Evolutionary conservation across 2,113 vertebrate species (phyloP), one percentile per base, ranked within the genome.

Genomic region (Corydoras maculifer): DNA sequence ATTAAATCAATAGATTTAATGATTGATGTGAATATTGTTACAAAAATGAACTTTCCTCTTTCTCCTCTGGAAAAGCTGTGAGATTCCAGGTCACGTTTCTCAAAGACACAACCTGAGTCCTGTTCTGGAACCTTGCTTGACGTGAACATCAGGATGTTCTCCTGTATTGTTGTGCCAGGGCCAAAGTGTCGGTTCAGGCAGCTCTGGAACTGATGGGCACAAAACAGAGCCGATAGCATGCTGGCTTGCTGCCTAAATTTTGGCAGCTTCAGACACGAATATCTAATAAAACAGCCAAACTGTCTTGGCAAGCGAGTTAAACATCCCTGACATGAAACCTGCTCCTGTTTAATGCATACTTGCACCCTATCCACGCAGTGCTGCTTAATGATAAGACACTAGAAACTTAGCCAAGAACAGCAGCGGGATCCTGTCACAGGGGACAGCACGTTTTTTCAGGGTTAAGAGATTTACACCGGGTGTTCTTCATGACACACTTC

Each of bases 111-210:
- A 11, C 8, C 31, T 62, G 9, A 18, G 60, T 9, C 54, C 18
- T 50, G 48, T 63, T 63, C 50, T 43, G 13, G 60, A 14, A 57
- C 30, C 13, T 58, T 48, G 50, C 12, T 10, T 57, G 66, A 62
- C 58, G 43, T 51, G 68, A 68, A 62, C 15, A 48, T 68, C 58
- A 68, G 72, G 48, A 71, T 25, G 72, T 60, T 69, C 67, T 72
- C 71, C 68, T n/a, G 30, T 51, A 65, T 70, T 70, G 53, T 48
- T 14, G 51, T 31, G 8, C 6, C 12, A 4, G 10, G 18, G 50
- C 15, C 53, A 32, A 54, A 48, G 29, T 62, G 62, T 35, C 35
- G 50, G 72, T 30, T 10, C 15, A 65, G 62, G 15, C 14, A 12
- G 35, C 35, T 43, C 35, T 30, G 32, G 48, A 74, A 72, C 76